phyloP scores from a whole-genome alignment of 2,888 invertebrate genomes.

The Colletes collaris region DNA sequence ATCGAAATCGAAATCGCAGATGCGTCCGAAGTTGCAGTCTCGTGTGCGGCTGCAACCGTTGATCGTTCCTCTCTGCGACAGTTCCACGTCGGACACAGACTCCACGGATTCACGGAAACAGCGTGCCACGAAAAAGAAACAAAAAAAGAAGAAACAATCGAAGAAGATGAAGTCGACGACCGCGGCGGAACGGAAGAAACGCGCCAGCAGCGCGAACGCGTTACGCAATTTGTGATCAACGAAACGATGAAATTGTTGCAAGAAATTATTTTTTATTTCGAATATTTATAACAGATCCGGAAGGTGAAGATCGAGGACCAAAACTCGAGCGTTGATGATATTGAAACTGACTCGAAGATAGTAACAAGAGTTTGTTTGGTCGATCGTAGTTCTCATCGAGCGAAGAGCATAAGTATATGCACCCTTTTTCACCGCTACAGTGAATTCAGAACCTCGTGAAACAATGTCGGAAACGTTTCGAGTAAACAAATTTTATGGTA shows the following conservation, averaged over 20 bases:
- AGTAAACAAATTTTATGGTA: neutral
- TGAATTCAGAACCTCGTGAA: neutral
- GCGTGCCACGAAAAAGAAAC: slow-evolving; percentile 68
- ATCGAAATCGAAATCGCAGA: slow-evolving; percentile 43
- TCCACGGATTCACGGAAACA: slow-evolving; percentile 57
- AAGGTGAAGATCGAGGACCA: too few relatives aligned
- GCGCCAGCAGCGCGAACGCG: slow-evolving; percentile 65
- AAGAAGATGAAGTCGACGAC: slow-evolving; percentile 65
- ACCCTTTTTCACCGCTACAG: neutral
- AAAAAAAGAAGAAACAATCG: slow-evolving; percentile 68
- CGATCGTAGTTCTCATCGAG: neutral
- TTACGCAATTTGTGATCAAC: slow-evolving; percentile 20
- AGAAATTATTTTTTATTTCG: too few relatives aligned
- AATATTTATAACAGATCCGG: too few relatives aligned
- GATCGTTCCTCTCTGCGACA: slow-evolving; percentile 62
- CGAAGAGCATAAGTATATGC: neutral
- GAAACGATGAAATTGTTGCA: neutral
- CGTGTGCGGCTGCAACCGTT: slow-evolving; percentile 39
- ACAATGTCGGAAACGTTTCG: too few relatives aligned
- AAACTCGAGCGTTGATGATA: too few relatives aligned
- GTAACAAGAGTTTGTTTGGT: neutral
- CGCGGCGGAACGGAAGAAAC: slow-evolving; percentile 64
- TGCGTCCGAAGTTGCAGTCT: slow-evolving; percentile 28
- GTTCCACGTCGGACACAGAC: slow-evolving; percentile 60
- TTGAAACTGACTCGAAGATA: neutral